Base-by-base conservation (phyloP, 1,140 invertebrate genomes). In the Drosophila baimaii region DNA sequence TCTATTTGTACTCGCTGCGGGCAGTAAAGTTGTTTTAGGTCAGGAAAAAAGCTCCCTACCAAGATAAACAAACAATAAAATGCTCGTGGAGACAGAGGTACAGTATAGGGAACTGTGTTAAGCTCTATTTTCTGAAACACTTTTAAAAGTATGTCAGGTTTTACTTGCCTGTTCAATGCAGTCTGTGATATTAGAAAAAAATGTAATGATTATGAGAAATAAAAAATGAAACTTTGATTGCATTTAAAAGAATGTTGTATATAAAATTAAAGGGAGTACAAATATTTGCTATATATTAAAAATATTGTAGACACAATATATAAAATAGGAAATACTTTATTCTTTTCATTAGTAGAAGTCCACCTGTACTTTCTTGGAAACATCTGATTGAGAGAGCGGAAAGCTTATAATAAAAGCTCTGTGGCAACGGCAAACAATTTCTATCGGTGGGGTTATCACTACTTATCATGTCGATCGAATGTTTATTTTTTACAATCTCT, bases 1-100 rank as follows among this genome's bases (percentile, higher is more conserved):
- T 13, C 49, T 65, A 65, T 17, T 65, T 70, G 31, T 70, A 70
- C 12, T n/a, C 35, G 19, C 4, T 6, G 17, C 5, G 10, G 9
- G 19, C 4, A 23, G 15, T 10, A 21, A 4, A 0, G 7, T 57
- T 43, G n/a, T 9, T 9, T 4, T n/a, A 23, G 44, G 43, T 61
- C 56, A 21, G 27, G 27, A 6, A 19, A 55, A 59, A 47, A 33
- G 57, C 57, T 47, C 43, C 1, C 19, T 10, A 12, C 15, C 17
- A n/a, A 23, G 17, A 25, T 37, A 56, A 39, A 25, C 10, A 39
- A 35, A 3, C 10, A 25, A 31, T 54, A 5, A 12, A 37, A 25
- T 23, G 15, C 2, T 13, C 19, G 21, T 8, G 1, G 21, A 6
- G 12, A 2, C 13, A 15, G 13, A 23, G 15, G 0, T 23, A 46